These are phyloP conservation scores for Phrynocephalus versicolor DNA, from an alignment of 2,113 vertebrate species.

Conservation along the genomic window DNA sequence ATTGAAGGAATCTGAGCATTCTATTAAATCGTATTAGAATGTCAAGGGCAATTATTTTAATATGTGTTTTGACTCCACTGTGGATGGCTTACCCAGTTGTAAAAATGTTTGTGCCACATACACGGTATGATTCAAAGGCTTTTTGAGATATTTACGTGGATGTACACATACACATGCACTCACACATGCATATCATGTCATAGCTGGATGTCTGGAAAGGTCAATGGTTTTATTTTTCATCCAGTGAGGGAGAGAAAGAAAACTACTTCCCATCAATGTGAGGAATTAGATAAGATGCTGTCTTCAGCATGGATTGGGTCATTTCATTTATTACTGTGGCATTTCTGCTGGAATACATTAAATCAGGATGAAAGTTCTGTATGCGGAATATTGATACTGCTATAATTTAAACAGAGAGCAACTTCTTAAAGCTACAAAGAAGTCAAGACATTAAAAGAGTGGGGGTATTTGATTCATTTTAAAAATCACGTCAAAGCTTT, in stretches of 20 bases:
- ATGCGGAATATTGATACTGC: neutral
- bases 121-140: neutral
- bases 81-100: neutral
- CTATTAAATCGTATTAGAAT: neutral
- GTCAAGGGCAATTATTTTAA: neutral
- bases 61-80: neutral
- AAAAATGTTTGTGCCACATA: neutral
- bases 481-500: neutral
- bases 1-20: neutral
- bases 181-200: slow-evolving; percentile 42
- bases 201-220: slow-evolving; percentile 59
- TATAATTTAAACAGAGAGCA: neutral
- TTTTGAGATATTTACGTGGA: neutral
- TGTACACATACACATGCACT: neutral
- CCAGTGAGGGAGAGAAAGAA: neutral
- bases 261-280: slow-evolving; percentile 29
- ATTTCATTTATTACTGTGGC: slow-evolving; percentile 37
- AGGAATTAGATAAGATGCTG: slow-evolving; percentile 39
- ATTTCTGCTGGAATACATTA: neutral
- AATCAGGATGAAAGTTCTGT: slow-evolving; percentile 3
- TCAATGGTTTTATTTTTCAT: slow-evolving; percentile 49
- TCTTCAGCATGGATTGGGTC: slow-evolving; percentile 2
- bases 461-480: neutral
- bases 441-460: neutral
- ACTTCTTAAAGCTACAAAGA: neutral